Percentiles rank a stretch among this genome's conserved stretches.
These are phyloP conservation scores for Tachypleus tridentatus DNA, from an alignment of 1,140 invertebrate species.

Conservation along the genomic window DNA sequence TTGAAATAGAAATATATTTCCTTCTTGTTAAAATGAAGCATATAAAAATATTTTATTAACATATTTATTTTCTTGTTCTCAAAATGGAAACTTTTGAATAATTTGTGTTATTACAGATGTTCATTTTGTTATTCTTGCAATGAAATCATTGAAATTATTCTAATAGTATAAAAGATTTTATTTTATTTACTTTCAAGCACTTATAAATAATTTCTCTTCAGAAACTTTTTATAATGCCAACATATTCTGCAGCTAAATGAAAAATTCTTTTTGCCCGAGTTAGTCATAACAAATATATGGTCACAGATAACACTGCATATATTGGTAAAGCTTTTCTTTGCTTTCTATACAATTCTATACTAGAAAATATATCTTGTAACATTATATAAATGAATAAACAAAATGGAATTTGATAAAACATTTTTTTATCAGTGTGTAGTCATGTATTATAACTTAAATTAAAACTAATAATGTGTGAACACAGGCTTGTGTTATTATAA, in stretches of 20 bases:
- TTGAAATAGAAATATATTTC: too few relatives aligned
- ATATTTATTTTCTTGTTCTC: too few relatives aligned
- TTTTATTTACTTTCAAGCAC: not conserved
- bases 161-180: too few relatives aligned
- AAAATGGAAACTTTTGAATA: not conserved
- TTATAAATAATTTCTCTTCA: slow-evolving; percentile 22
- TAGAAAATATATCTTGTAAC: too few relatives aligned
- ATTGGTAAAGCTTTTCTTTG: slow-evolving; percentile 47
- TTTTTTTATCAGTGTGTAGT: too few relatives aligned
- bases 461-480: not conserved
- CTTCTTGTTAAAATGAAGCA: slow-evolving; percentile 18
- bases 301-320: slow-evolving; percentile 83
- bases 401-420: too few relatives aligned
- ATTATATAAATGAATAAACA: too few relatives aligned
- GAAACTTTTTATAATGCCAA: slow-evolving; percentile 40
- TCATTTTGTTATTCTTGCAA: too few relatives aligned
- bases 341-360: too few relatives aligned
- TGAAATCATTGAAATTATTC: too few relatives aligned
- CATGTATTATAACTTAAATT: not conserved
- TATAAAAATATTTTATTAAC: too few relatives aligned
- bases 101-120: too few relatives aligned
- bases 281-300: slow-evolving; percentile 99
- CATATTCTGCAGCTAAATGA: slow-evolving; percentile 52
- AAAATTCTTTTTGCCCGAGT: slow-evolving; percentile 82
- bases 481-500: not conserved